Evolutionary conservation across 2,113 vertebrate genomes (phyloP), one percentile per base, ranked within the genome.

Genomic region (Pelobates fuscus): DNA sequence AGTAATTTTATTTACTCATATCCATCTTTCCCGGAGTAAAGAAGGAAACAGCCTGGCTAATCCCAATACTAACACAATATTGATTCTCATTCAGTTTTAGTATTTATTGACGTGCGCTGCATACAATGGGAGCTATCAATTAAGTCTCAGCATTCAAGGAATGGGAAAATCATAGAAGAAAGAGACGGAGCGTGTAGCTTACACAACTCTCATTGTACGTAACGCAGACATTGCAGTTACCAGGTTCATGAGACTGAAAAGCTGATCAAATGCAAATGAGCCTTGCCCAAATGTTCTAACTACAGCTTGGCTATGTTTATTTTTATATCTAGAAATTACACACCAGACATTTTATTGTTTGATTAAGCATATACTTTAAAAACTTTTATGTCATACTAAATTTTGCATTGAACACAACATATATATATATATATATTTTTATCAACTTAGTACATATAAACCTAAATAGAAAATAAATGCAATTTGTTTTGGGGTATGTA

Each of bases 1-100:
- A 85, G 70, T 84, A 67, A 52, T 88, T 87, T 89, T 92, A 89
- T 91, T 91, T 91, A 86, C 87, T 88, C 82, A 84, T 88, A 89
- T 89, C 86, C 82, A 78, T 88, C 85, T 86, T 80, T 81, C 78
- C 54, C 78, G 76, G 77, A 77, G 64, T 71, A 80, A 79, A n/a
- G 67, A 62, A 67, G 46, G 84, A 87, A 90, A 91, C 82, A 86
- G 85, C 87, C 84, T 76, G 79, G 85, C 85, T 92, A 92, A 92
- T 92, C 89, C 91, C 84, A 89, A 60, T 86, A 84, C 91, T 91
- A 93, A 93, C 89, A 91, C 83, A 86, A 83, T 88, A 91, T 90
- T 86, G 89, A 91, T 91, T 92, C 87, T 81, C 87, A 88, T 90
- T 88, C 85, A 78, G 88, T 89, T 83, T 87, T 83, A 62, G 84